A percentile compares a stretch with the other conserved stretches of the same genome.
Conservation (phyloP, 2,797 vertebrate species). For the Calcarius lapponicus region DNA sequence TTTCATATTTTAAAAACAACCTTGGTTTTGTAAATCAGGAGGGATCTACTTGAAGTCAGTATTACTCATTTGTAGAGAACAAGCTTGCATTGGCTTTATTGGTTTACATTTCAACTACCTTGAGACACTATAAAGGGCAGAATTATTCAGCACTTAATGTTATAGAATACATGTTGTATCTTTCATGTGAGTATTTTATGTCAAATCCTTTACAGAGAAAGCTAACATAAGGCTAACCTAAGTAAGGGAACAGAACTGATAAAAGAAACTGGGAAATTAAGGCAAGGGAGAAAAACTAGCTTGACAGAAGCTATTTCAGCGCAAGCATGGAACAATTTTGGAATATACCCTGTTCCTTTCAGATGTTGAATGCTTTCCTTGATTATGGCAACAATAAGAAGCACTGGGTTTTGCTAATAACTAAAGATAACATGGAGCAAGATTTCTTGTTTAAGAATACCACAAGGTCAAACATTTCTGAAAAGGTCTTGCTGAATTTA, state of each 20-base stretch:
- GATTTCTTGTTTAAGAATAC: not conserved
- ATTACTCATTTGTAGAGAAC: not conserved
- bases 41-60: not conserved
- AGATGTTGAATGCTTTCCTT: not conserved
- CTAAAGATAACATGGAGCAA: not conserved
- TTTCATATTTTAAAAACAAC: not conserved
- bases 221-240: not conserved
- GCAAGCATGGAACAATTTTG: not conserved
- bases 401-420: not conserved
- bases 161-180: not conserved
- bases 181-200: not conserved
- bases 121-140: not conserved
- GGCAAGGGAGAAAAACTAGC: not conserved
- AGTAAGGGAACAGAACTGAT: not conserved
- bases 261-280: not conserved
- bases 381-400: not conserved
- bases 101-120: not conserved
- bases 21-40: not conserved
- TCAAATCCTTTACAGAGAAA: not conserved
- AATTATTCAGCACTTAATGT: not conserved
- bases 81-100: not conserved
- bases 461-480: not conserved
- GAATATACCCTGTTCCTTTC: not conserved
- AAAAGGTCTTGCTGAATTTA: not conserved
- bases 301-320: not conserved